Base-by-base conservation (phyloP, 2,113 vertebrate species). In the Raphicerus campestris region DNA sequence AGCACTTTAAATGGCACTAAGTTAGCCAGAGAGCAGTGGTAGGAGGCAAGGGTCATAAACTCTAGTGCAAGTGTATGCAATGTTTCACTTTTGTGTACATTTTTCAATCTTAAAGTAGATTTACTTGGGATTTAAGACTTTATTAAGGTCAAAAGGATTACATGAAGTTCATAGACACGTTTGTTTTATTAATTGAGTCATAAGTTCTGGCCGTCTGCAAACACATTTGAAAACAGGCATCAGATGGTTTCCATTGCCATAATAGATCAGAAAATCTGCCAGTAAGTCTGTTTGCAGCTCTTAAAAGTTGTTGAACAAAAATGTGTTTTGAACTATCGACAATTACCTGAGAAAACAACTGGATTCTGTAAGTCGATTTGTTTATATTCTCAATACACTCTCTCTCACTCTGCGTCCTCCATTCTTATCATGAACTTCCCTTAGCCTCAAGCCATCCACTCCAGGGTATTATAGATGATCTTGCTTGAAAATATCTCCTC, bases 121-220 rank as follows among this genome's bases (percentile, higher is more conserved):
- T 98, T 82, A 35, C 96, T 98, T 0, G 26, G 98, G 93, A 98
- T 97, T 98, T 95, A 97, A 98, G 97, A 97, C 94, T 98, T 98
- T 97, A 98, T 98, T 98, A 98, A 98, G 97, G 98, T 98, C 97
- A 98, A 83, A 98, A 97, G 97, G 97, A 97, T 97, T 98, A 89
- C 56, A 96, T 93, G 93, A 95, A 98, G 97, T 94, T 98, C 98
- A 97, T 92, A 96, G 98, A 94, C 97, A 97, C 61, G 78, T 98
- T 98, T 98, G 97, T 98, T 98, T 98, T 98, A 98, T 98, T 98
- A 99, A 98, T 98, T 98, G 98, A 98, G 98, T 98, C 98, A 95
- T 98, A 98, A 97, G 97, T 98, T 98, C 98, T 98, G 97, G 98
- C 97, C 97, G 81, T 81, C 97, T 98, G 95, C 98, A 97, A 98